These are phyloP conservation scores for Drosophila koepferae DNA, from an alignment of 2,888 invertebrate species.

Conservation along the genomic window DNA sequence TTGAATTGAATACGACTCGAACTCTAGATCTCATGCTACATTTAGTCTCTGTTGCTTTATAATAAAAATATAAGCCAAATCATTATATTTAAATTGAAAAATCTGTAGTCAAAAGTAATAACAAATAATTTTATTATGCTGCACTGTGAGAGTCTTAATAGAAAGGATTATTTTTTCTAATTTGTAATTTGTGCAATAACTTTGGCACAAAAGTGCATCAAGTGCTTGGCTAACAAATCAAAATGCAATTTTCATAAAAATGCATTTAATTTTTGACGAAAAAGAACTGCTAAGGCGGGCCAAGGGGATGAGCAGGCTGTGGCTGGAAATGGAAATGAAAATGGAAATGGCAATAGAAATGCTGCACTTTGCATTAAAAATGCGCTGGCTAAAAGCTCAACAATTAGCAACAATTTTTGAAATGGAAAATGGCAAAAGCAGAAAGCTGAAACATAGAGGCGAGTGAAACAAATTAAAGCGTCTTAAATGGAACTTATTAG, in stretches of 20 bases:
- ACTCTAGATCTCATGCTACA: not conserved
- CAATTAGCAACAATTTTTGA: slow-evolving; percentile 78
- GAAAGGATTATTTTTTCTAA: slow-evolving; percentile 9
- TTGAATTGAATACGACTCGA: not conserved
- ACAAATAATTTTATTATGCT: not conserved
- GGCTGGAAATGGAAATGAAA: not conserved
- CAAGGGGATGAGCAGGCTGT: too few species aligned
- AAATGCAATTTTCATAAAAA: slow-evolving; percentile 60
- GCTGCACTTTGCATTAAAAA: slow-evolving; percentile 79
- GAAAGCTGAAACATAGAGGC: slow-evolving; percentile 34
- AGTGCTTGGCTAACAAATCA: slow-evolving; percentile 41
- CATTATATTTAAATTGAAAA: not conserved
- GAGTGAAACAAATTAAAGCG: slow-evolving; percentile 70
- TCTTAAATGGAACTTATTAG: slow-evolving; percentile 83
- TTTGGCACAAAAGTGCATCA: slow-evolving; percentile 34
- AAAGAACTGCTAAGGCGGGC: not conserved
- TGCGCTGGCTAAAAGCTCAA: slow-evolving; percentile 76
- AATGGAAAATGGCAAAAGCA: slow-evolving; percentile 65
- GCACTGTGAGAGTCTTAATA: not conserved
- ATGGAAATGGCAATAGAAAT: slow-evolving; percentile 9
- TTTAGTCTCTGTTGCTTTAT: too few species aligned
- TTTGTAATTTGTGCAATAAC: slow-evolving; percentile 46
- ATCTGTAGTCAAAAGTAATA: not conserved
- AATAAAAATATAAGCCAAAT: too few species aligned
- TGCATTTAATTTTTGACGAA: slow-evolving; percentile 39